Evolutionary conservation across 2,797 vertebrate species (phyloP).

Genomic region (Uromys caudimaculatus): DNA sequence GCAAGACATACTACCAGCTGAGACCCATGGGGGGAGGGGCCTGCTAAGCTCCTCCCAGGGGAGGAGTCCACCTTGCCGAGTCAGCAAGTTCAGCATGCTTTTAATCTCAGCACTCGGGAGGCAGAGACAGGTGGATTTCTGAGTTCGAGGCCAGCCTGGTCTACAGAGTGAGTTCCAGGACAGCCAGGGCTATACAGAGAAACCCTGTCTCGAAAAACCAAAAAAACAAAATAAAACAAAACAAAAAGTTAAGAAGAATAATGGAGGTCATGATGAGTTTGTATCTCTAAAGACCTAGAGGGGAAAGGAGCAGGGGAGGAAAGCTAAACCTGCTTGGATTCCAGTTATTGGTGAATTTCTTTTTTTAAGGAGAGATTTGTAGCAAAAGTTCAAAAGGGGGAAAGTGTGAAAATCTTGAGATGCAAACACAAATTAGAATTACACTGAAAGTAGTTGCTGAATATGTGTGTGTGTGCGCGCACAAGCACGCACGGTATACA

Average conservation of each 20-base stretch:
- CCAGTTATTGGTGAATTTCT: not conserved
- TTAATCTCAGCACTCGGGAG: too few relatives aligned
- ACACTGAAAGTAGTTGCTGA: not conserved
- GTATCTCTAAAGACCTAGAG: not conserved
- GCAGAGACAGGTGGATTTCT: too few relatives aligned
- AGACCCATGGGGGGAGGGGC: not conserved
- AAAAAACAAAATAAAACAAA: too few relatives aligned
- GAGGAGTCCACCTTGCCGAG: not conserved
- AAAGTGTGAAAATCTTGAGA: slow-evolving; percentile 1
- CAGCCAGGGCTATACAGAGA: too few relatives aligned
- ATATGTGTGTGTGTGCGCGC: not conserved
- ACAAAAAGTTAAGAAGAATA: not conserved
- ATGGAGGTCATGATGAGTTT: not conserved
- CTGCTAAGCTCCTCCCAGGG: not conserved
- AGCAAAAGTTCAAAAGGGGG: not conserved
- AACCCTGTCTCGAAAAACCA: too few relatives aligned
- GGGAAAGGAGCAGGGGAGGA: not conserved
- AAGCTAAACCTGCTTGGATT: not conserved
- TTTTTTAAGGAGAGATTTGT: not conserved
- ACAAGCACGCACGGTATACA: too few relatives aligned
- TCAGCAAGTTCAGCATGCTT: not conserved
- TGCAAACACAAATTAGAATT: slow-evolving; percentile 9
- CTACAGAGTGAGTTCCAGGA: too few relatives aligned
- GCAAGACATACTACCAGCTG: not conserved
- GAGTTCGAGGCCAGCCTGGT: too few relatives aligned